Conservation (phyloP, 2,797 vertebrate species). For the Borostomias antarcticus region DNA sequence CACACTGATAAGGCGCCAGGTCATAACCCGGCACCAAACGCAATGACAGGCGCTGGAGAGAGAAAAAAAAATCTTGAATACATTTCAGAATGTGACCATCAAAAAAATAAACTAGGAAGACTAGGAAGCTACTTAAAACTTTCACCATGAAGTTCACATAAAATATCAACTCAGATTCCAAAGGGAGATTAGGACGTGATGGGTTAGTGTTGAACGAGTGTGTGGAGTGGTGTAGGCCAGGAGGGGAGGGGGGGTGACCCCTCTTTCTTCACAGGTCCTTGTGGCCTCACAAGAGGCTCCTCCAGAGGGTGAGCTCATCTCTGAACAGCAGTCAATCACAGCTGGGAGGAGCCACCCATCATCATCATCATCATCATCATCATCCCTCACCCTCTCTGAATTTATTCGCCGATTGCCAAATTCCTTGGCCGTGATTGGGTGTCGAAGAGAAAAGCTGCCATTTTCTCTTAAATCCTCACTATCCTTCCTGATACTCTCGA, state of each 20-base stretch:
- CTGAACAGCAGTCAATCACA: neutral
- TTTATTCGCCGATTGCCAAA: neutral
- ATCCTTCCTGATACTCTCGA: neutral
- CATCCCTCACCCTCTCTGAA: neutral
- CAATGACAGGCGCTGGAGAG: neutral
- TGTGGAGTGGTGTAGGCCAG: neutral
- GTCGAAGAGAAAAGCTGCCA: neutral
- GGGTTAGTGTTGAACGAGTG: neutral
- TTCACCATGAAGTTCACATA: neutral
- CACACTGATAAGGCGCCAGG: too few species aligned
- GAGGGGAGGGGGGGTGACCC: neutral
- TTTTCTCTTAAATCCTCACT: neutral
- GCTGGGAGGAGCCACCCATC: neutral
- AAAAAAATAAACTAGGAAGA: too few species aligned
- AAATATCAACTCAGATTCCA: neutral
- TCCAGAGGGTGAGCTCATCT: constrained; percentile 2
- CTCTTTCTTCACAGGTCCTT: neutral
- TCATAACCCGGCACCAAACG: neutral
- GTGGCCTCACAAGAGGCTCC: neutral
- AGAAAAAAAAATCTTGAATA: neutral
- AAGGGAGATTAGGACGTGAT: neutral
- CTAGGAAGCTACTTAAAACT: neutral
- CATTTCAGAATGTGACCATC: too few species aligned
- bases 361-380: neutral
- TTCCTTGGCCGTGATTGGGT: neutral